These are phyloP conservation scores for Unio pictorum DNA, from an alignment of 2,888 invertebrate species.

Conservation along the genomic window DNA sequence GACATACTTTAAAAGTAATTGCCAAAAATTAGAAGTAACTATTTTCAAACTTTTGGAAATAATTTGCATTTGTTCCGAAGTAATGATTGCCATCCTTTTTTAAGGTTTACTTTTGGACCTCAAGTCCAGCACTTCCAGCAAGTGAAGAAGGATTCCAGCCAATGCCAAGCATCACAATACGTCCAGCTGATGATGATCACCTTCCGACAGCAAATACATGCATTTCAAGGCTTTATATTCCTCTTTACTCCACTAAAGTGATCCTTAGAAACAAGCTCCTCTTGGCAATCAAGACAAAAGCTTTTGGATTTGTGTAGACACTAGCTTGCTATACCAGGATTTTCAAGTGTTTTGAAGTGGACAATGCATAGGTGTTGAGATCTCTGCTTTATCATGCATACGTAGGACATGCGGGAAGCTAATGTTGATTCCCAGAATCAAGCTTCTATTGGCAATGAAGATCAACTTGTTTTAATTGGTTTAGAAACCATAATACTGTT, in stretches of 20 bases:
- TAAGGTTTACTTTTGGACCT: constrained; percentile 99
- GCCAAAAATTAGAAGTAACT: too few species aligned
- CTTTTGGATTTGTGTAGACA: constrained; percentile 92
- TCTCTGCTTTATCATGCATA: too few species aligned
- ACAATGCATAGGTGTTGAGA: too few species aligned
- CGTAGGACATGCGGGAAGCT: too few species aligned
- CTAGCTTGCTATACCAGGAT: background rate
- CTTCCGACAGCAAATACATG: constrained; percentile 99
- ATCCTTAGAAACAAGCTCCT: constrained; percentile 94
- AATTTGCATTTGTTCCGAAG: background rate
- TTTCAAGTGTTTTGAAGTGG: too few species aligned
- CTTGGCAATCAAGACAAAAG: constrained; percentile 98
- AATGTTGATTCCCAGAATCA: background rate
- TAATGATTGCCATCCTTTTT: background rate
- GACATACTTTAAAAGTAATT: too few species aligned
- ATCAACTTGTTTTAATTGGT: background rate
- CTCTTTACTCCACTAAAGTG: constrained; percentile 87
- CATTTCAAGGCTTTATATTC: constrained; percentile 98
- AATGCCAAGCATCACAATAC: constrained; percentile 96
- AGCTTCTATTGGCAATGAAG: background rate
- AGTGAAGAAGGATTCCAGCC: constrained; percentile 99
- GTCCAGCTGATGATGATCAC: constrained; percentile 97
- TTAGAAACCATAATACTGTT: background rate
- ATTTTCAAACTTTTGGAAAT: too few species aligned
- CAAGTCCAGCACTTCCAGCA: constrained; percentile 97